Base-by-base conservation (phyloP, 23 tunicate species). In the Ascidia mentula region DNA sequence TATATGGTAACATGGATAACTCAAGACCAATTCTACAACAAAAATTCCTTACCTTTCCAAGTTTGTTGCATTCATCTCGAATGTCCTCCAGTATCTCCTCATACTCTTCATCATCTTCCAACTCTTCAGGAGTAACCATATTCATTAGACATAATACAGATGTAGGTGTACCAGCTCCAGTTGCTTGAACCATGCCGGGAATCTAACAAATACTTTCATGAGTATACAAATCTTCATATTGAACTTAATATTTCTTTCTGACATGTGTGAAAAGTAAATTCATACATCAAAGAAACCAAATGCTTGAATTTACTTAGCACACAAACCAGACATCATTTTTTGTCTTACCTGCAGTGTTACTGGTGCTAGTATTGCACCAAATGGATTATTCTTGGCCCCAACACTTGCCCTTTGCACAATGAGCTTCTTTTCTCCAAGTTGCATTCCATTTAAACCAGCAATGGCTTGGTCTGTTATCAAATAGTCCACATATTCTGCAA, bases 1-100 rank as follows among this genome's bases (percentile, higher is more conserved):
- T 53, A 3, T 53, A 20, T 53, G 65, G n/a, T n/a, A n/a, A n/a
- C n/a, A n/a, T n/a, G n/a, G n/a, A 46, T 18, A 46, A 46, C 18
- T 46, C 18, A 18, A 46, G 18, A 70, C 15, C 31, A 70, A 18
- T 20, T 22, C 24, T 24, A 18, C n/a, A 18, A 18, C 24, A n/a
- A 20, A 18, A 15, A 15, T 70, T 70, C 17, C 15, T 83, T 32
- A 89, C 98, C 87, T 84, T 80, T 86, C 99, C 99, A 37, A 95
- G 84, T 59, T 95, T 95, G 82, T 73, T 82, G 74, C 99, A 95
- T 78, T 95, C 99, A 75, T 95, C 99, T 79, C 72, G 83, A 26
- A 95, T 96, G 80, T 95, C 99, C 72, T 95, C 95, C 75, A 83
- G 53, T 34, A 95, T 95, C n/a, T 95, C 99, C 40, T 95, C 98